Evolutionary conservation across 1,140 invertebrate genomes (phyloP).

Genomic region (Neodiprion virginianus): DNA sequence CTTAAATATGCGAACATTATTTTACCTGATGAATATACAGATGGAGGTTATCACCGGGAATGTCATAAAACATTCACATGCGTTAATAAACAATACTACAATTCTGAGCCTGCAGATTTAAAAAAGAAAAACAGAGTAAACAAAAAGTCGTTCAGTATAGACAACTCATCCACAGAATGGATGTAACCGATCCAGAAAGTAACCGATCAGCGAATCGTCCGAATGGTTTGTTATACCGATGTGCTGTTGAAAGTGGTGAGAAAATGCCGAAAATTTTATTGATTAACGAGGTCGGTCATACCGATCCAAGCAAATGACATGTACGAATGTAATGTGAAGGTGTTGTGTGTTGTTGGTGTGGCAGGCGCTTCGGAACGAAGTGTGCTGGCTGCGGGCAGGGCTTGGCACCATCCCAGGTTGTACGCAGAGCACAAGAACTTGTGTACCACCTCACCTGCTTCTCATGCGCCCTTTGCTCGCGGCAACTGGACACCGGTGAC

Average conservation of each 20-base stretch:
- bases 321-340: slow-evolving; percentile 65
- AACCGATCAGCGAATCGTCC: too few species aligned
- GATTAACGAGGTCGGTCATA: slow-evolving; percentile 14
- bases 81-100: too few species aligned
- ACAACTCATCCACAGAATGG: too few species aligned
- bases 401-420: slow-evolving; percentile 95
- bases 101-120: too few species aligned
- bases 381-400: slow-evolving; percentile 97
- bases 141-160: too few species aligned
- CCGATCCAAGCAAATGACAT: slow-evolving; percentile 20
- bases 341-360: slow-evolving; percentile 69
- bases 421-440: slow-evolving; percentile 90
- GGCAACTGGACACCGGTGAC: slow-evolving; percentile 96
- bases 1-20: too few species aligned
- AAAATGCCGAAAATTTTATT: slow-evolving; percentile 8
- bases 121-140: too few species aligned
- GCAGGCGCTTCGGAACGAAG: slow-evolving; percentile 95
- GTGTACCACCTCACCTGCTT: slow-evolving; percentile 98
- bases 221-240: too few species aligned
- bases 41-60: too few species aligned
- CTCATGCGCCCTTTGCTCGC: slow-evolving; percentile 92
- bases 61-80: too few species aligned
- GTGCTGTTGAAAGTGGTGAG: neutral
- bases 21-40: too few species aligned
- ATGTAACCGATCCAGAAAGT: too few species aligned